These are phyloP conservation scores for Macrosiphum euphorbiae DNA, from an alignment of 2,888 invertebrate species.

Conservation along the genomic window DNA sequence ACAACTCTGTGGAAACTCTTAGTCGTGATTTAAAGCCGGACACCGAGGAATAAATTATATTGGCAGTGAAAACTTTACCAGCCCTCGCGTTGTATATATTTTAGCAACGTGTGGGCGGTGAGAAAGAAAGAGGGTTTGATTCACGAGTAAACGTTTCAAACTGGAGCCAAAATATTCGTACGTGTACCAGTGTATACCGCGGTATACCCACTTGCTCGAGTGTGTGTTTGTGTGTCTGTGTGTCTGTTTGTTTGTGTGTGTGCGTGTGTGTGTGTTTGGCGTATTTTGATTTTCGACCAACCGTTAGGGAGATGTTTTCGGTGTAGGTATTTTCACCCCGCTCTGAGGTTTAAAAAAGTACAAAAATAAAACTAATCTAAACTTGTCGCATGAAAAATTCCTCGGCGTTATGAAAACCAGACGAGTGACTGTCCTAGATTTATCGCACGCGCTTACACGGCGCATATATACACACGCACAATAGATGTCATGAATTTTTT, in stretches of 20 bases:
- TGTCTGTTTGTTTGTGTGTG: not conserved
- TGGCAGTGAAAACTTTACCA: conserved; percentile 59
- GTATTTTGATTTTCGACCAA: conserved; percentile 29
- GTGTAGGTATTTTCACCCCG: not conserved
- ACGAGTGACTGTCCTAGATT: not conserved
- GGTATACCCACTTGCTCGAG: not conserved
- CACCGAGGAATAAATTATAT: conserved; percentile 57
- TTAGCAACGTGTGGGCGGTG: not conserved
- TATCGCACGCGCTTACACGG: not conserved
- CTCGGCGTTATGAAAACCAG: not conserved
- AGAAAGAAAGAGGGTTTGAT: conserved; percentile 43
- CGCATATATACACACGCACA: not conserved
- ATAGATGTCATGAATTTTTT: conserved; percentile 37
- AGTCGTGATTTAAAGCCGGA: conserved; percentile 57
- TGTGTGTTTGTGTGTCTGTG: not conserved
- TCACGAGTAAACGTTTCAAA: conserved; percentile 53
- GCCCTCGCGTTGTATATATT: not conserved
- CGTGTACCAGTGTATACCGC: not conserved
- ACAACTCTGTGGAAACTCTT: conserved; percentile 29
- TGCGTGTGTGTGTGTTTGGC: not conserved
- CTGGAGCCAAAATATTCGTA: conserved; percentile 52
- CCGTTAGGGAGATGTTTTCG: conserved; percentile 39
- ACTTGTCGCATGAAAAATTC: conserved; percentile 34
- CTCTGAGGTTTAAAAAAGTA: not conserved
- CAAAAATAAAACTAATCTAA: conserved; percentile 40